phyloP scores from a whole-genome alignment of 2,113 vertebrate species.

The Apaloderma vittatum region DNA sequence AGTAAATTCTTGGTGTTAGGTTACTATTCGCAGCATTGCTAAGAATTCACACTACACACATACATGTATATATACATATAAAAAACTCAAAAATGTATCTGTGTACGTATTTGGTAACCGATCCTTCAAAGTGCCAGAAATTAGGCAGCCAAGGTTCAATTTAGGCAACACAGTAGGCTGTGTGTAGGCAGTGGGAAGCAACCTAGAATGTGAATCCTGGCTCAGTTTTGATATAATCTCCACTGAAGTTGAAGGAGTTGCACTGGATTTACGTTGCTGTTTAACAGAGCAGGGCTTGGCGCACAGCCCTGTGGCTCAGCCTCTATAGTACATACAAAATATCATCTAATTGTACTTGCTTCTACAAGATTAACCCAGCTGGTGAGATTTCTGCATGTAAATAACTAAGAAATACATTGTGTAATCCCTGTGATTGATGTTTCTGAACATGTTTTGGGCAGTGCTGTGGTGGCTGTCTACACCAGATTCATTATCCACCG shows the following conservation, averaged over 20 bases:
- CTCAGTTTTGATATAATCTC: conserved; percentile 25
- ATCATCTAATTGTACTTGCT: conserved; percentile 26
- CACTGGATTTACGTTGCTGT: conserved; percentile 18
- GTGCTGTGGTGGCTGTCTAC: background rate
- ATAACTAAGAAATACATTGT: background rate
- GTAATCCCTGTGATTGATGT: background rate
- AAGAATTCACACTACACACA: background rate
- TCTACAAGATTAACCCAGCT: conserved; percentile 43
- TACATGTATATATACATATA: no score
- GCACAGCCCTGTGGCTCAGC: background rate
- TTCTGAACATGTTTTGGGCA: background rate
- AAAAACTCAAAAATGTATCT: background rate
- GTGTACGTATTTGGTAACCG: background rate
- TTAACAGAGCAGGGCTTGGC: background rate
- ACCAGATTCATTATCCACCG: background rate
- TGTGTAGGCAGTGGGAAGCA: background rate
- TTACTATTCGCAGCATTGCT: background rate
- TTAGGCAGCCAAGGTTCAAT: background rate
- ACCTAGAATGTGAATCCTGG: background rate
- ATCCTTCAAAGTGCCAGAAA: conserved; percentile 3
- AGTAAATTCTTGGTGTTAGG: background rate
- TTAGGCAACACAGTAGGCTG: background rate
- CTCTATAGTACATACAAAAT: conserved; percentile 10
- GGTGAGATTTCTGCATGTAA: conserved; percentile 22
- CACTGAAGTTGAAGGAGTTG: background rate